Evolutionary conservation across 2,888 invertebrate genomes (phyloP), one percentile per base, ranked within the genome.

Genomic region (Tetragonula carbonaria): DNA sequence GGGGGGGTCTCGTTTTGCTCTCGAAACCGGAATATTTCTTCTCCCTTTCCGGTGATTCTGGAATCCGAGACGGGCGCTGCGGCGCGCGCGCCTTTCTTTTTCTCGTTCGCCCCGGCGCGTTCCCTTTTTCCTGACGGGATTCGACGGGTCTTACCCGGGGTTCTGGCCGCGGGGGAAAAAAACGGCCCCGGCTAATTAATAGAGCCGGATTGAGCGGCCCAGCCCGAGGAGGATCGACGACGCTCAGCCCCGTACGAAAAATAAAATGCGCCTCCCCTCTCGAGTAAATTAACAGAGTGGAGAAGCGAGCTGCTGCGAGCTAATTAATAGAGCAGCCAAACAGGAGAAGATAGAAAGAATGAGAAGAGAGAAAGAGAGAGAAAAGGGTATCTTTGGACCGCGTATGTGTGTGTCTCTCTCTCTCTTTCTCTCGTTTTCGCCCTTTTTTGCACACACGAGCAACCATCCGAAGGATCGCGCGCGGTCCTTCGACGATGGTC

Each of bases 131-230:
- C 82, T 80, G 82, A 84, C 90, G 80, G 74, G 88, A 82, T 87
- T 88, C 89, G 86, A 84, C 78, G 88, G 88, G 86, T 90, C 88
- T 86, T 82, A 67, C 88, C 88, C 45, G 45, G 57, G 80, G 80
- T 75, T 79, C 71, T 55, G 86, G 53, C 63, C 80, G 81, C 77
- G 85, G 82, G 74, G 86, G 28, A 28, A 86, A 87, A 90, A 91
- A 90, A 90, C 85, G 84, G 84, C 76, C 86, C 79, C 86, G 84
- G 90, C 90, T 90, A 90, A 90, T 90, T 90, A 90, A 90, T 90
- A 90, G 90, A 90, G 90, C 91, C 77, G 84, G 90, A 87, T 87
- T 80, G 86, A 82, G 87, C 80, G 78, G 77, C 81, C 66, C 72
- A 23, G n/a, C 28, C 5, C 51, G 65, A 33, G 33, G 78, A 81